phyloP scores from a whole-genome alignment of 2,888 invertebrate species.

The Cybosia mesomella region DNA sequence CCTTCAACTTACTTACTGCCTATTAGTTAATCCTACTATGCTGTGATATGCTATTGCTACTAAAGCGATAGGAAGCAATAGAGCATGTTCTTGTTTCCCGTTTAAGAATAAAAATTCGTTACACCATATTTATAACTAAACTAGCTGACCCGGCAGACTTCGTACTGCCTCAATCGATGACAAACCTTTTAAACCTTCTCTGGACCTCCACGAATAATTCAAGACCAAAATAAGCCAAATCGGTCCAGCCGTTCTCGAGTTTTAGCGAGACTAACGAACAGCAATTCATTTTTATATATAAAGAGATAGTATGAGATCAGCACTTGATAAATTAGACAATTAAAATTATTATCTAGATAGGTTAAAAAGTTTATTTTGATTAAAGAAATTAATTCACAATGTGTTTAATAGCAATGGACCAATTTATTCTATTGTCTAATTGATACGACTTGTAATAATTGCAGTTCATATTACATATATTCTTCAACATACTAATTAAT shows the following conservation, averaged over 20 bases:
- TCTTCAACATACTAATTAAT: not conserved
- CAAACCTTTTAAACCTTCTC: no score
- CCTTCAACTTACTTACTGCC: no score
- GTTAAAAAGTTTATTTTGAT: not conserved
- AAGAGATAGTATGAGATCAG: not conserved
- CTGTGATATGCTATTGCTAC: not conserved
- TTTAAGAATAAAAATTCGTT: not conserved
- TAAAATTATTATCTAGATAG: not conserved
- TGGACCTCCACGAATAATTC: no score
- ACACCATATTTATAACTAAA: not conserved
- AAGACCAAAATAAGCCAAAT: no score
- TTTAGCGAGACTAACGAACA: no score
- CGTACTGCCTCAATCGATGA: no score
- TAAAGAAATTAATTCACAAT: constrained; percentile 6
- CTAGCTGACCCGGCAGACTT: not conserved
- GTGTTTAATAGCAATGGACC: constrained; percentile 5
- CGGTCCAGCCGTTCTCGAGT: no score
- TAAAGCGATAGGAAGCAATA: not conserved
- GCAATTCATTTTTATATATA: not conserved
- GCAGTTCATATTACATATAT: not conserved
- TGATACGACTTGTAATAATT: not conserved
- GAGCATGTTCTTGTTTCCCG: not conserved
- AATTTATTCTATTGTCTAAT: not conserved
- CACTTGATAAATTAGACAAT: not conserved
- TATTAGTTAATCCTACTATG: not conserved